Conservation (phyloP, 2,113 vertebrate genomes). For the Acanthisitta chloris region DNA sequence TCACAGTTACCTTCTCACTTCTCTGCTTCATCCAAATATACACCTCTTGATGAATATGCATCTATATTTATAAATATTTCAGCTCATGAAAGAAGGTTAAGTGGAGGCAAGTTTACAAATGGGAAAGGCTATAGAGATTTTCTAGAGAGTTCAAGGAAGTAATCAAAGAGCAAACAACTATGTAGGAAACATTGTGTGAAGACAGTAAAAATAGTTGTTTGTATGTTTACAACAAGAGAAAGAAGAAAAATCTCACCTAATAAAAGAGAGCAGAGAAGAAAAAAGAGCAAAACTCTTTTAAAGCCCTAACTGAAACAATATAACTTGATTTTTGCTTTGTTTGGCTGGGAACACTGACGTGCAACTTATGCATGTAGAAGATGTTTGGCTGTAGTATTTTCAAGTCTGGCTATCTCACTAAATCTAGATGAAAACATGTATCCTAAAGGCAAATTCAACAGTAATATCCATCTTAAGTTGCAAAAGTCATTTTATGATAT, state of each 20-base stretch:
- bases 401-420: neutral
- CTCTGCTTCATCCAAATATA: neutral
- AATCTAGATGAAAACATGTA: neutral
- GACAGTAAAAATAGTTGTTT: neutral
- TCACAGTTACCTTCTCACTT: neutral
- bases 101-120: neutral
- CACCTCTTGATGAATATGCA: neutral
- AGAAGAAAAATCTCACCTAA: neutral
- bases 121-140: neutral
- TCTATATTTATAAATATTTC: neutral
- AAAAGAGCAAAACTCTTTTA: neutral
- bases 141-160: neutral
- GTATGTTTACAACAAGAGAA: neutral
- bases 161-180: neutral
- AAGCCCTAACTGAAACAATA: neutral
- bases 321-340: neutral
- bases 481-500: neutral
- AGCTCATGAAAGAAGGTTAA: neutral
- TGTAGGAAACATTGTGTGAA: neutral
- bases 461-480: neutral
- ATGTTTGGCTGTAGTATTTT: neutral
- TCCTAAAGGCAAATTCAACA: neutral
- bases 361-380: neutral
- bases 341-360: neutral
- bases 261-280: neutral